phyloP scores from a whole-genome alignment of 2,888 invertebrate species.

The Meiosimyza decipiens region DNA sequence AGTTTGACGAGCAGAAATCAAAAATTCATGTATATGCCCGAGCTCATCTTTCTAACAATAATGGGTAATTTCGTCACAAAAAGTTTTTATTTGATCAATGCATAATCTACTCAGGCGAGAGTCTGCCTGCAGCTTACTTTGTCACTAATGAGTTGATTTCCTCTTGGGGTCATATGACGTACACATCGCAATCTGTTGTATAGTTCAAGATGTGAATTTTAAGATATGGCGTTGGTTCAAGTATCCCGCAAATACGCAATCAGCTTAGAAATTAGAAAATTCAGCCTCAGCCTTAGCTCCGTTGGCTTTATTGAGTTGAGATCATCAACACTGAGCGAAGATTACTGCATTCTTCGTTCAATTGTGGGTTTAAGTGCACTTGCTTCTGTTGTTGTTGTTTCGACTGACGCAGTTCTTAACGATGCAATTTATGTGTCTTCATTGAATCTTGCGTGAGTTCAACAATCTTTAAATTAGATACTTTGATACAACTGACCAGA shows the following conservation, averaged over 20 bases:
- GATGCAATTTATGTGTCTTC: constrained; percentile 31
- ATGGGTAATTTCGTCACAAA: no score
- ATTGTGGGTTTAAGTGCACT: constrained; percentile 16
- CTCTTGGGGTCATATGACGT: no score
- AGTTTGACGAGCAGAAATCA: no score
- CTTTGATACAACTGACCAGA: neutral
- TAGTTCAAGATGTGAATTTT: no score
- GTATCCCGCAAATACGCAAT: neutral
- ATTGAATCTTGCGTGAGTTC: constrained; percentile 32
- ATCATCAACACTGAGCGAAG: constrained; percentile 30
- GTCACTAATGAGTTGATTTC: no score
- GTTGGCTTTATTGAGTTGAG: constrained; percentile 9
- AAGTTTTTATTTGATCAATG: no score
- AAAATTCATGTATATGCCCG: no score
- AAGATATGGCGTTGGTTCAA: neutral
- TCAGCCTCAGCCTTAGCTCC: constrained; percentile 1
- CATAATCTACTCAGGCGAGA: no score
- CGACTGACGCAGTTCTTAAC: constrained; percentile 10
- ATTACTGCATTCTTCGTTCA: constrained; percentile 34
- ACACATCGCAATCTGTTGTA: no score
- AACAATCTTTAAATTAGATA: constrained; percentile 37
- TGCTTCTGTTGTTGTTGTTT: constrained; percentile 19
- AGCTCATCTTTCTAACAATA: no score
- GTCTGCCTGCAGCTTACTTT: no score
- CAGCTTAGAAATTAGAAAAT: constrained; percentile 23